A percentile compares a stretch with the other conserved stretches of the same genome.
Conservation (phyloP, 2,888 invertebrate genomes). For the Mantis religiosa region DNA sequence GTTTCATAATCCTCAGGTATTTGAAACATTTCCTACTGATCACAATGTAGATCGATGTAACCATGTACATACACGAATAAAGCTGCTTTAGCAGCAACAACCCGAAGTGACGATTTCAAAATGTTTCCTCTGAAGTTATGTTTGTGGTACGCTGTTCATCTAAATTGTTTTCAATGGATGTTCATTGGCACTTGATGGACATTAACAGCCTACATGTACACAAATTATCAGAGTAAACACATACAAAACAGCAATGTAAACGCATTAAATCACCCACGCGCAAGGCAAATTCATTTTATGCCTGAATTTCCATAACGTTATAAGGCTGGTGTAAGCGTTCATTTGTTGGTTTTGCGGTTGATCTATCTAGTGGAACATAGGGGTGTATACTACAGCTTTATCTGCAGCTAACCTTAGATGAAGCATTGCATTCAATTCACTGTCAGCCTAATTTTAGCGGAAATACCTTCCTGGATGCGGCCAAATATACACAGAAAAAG, state of each 20-base stretch:
- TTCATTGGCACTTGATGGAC: not conserved
- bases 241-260: not conserved
- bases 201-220: not conserved
- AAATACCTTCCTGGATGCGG: too few species aligned
- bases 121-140: not conserved
- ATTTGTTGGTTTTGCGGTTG: not conserved
- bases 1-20: too few species aligned
- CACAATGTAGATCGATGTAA: not conserved
- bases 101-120: not conserved
- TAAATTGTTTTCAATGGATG: not conserved
- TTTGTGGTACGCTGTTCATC: not conserved
- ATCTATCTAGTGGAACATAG: not conserved
- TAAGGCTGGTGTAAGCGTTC: not conserved
- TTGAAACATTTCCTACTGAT: too few species aligned
- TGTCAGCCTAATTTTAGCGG: too few species aligned
- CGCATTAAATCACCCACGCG: not conserved
- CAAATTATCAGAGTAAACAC: not conserved
- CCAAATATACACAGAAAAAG: too few species aligned
- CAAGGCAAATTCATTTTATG: not conserved
- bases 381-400: too few species aligned
- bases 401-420: too few species aligned
- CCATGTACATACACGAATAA: not conserved
- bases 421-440: too few species aligned
- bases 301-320: not conserved
- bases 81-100: not conserved